These are phyloP conservation scores for Lepidocolaptes lacrymiger DNA, from an alignment of 2,797 vertebrate genomes.

Conservation along the genomic window DNA sequence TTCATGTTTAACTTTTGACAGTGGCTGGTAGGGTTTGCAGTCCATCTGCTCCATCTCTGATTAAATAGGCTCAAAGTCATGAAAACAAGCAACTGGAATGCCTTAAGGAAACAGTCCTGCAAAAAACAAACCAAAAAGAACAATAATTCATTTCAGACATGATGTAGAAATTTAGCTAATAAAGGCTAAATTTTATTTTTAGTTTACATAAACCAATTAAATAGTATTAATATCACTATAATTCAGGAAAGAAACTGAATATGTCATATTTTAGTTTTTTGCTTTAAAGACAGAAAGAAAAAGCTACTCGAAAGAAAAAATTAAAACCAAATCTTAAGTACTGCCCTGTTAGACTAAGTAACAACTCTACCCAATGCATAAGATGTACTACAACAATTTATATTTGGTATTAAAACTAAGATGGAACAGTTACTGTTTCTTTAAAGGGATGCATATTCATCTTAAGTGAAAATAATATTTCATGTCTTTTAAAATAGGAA, in stretches of 20 bases:
- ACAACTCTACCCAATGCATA: not conserved
- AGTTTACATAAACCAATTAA: not conserved
- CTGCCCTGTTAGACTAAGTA: not conserved
- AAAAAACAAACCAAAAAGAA: not conserved
- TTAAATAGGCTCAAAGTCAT: constrained; percentile 79
- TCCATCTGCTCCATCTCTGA: constrained; percentile 96
- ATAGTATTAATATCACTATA: not conserved
- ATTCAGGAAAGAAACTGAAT: not conserved
- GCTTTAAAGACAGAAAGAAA: constrained; percentile 15
- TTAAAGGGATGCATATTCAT: not conserved
- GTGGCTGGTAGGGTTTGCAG: constrained; percentile 95
- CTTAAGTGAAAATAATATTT: not conserved
- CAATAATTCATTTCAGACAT: constrained; percentile 27
- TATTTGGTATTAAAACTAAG: not conserved
- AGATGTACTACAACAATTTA: not conserved
- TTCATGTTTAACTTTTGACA: constrained; percentile 94
- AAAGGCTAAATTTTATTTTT: not conserved
- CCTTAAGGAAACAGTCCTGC: constrained; percentile 78
- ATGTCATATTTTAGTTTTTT: not conserved
- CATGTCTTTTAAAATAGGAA: not conserved
- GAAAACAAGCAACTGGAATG: constrained; percentile 79
- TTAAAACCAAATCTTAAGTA: not conserved
- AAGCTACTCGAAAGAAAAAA: not conserved
- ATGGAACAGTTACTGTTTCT: not conserved
- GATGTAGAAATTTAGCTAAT: not conserved